These are phyloP conservation scores for Bombus superbus DNA, from an alignment of 1,140 invertebrate species.

Conservation along the genomic window DNA sequence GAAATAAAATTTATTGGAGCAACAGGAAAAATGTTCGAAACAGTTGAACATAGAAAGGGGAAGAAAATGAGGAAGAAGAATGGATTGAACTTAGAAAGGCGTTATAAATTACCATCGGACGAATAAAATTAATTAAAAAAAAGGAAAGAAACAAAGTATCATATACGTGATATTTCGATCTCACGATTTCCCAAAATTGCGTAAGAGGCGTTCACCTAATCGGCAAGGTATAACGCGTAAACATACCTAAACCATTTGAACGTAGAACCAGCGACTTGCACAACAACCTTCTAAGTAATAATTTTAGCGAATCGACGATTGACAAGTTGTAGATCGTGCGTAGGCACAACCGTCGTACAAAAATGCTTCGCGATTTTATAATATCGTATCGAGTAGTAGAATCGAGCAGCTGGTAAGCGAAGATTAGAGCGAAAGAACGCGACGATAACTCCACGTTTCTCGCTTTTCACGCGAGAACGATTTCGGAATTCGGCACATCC, in stretches of 20 bases:
- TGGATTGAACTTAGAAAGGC: background rate
- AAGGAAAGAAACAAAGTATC: background rate
- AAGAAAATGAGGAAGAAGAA: background rate
- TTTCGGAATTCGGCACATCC: background rate
- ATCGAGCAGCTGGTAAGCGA: too few relatives aligned
- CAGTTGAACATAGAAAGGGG: background rate
- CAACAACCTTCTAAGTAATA: background rate
- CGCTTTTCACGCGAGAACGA: background rate
- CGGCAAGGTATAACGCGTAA: background rate
- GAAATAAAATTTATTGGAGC: background rate
- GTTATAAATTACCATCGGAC: background rate
- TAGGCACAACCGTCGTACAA: too few relatives aligned
- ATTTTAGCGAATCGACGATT: background rate
- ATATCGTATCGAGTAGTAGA: background rate
- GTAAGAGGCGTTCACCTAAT: background rate
- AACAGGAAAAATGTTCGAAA: background rate
- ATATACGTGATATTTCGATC: background rate
- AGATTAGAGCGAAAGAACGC: background rate
- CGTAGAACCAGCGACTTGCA: background rate
- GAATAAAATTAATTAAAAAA: background rate
- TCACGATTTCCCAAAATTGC: conserved; percentile 19
- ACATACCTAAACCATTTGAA: background rate
- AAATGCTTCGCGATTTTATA: background rate
- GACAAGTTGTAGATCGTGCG: background rate
- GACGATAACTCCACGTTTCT: background rate